Evolutionary conservation across 2,797 vertebrate genomes (phyloP), one percentile per base, ranked within the genome.

Genomic region (Neosalanx taihuensis): DNA sequence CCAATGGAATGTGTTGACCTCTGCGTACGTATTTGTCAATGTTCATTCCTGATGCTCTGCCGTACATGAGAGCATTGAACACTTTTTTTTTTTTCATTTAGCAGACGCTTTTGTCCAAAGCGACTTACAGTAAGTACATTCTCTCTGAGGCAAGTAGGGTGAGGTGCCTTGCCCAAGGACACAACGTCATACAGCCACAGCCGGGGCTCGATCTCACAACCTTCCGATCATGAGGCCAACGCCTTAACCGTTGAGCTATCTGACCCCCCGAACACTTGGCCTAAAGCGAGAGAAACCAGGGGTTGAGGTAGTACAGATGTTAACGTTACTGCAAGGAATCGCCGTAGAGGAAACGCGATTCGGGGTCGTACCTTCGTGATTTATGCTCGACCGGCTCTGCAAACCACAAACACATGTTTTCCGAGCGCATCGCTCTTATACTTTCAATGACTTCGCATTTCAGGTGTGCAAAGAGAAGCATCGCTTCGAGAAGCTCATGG

Each of bases 401-500:
- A 64, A 75, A 67, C 60, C 20, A 67, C n/a, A 26, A 59, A 31
- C 26, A 60, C 12, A 51, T 46, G 29, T 64, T 23, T 33, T 30
- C 31, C 51, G 0, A 58, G 33, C 5, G 64, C 64, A 46, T 7
- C 3, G 37, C 31, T 30, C 20, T 7, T 31, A 41, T 59, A 6
- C 65, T 9, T 66, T 35, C 0, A 29, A 18, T 67, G 60, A 29
- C 68, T 78, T 1, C 82, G 7, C 7, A 1, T 73, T 80, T 66
- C 77, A 99, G 97, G 97, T 99, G 64, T 99, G 97, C 84, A 96
- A 98, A 83, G 97, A 99, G 86, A 93, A 96, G 76, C 95, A 97
- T 77, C 97, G 97, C 74, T 99, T 99, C 33, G 97, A 99, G 90
- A 95, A 96, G 83, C 91, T 99, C 73, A 99, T 99, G 97, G 97